Conservation (phyloP, 2,113 vertebrate species). For the Tapirus terrestris region DNA sequence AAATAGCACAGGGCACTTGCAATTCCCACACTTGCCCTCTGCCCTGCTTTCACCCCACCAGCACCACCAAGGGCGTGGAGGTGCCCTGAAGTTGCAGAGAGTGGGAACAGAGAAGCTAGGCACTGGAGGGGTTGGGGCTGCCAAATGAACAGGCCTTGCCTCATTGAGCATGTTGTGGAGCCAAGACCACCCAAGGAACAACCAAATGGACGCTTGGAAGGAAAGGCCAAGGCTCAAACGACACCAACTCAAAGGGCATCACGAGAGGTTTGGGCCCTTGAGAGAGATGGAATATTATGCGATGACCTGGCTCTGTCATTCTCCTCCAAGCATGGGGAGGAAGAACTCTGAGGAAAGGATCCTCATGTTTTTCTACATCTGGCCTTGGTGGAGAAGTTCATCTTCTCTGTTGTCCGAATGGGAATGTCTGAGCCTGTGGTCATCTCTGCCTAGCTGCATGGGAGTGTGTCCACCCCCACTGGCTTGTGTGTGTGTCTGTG, state of each 20-base stretch:
- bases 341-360: not conserved
- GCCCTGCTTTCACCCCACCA: not conserved
- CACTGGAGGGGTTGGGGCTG: not conserved
- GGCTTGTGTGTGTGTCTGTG: not conserved
- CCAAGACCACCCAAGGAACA: conserved; percentile 77
- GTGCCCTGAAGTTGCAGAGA: not conserved
- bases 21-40: not conserved
- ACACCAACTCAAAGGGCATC: conserved; percentile 37
- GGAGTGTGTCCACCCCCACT: rapidly evolving
- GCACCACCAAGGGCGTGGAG: not conserved
- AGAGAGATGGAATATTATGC: not conserved
- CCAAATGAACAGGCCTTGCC: conserved; percentile 68
- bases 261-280: not conserved
- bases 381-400: not conserved
- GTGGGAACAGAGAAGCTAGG: not conserved
- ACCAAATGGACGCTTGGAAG: conserved; percentile 80
- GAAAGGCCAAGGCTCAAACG: not conserved
- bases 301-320: not conserved
- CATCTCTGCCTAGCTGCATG: not conserved
- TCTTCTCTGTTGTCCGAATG: not conserved
- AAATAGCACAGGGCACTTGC: not conserved
- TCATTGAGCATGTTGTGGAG: conserved; percentile 17
- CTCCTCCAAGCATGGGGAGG: not conserved
- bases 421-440: not conserved
- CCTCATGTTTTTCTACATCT: not conserved